phyloP scores from a whole-genome alignment of 1,140 invertebrate genomes.

The Zaprionus nigranus region DNA sequence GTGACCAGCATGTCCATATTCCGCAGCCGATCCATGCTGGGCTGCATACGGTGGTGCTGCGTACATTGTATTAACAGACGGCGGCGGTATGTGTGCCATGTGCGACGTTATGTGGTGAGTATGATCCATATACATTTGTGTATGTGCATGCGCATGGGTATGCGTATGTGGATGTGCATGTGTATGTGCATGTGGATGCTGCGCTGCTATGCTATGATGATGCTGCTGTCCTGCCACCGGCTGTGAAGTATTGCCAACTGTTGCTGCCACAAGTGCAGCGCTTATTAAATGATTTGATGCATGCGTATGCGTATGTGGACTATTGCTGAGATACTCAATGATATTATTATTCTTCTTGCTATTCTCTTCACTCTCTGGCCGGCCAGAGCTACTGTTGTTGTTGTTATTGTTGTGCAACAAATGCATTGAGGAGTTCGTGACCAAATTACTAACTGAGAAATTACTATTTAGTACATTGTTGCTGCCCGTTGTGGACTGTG shows the following conservation, averaged over 20 bases:
- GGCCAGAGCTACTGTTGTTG: conserved; percentile 15
- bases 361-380: conserved; percentile 19
- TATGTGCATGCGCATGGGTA: conserved; percentile 49
- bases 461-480: conserved; percentile 55
- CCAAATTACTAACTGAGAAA: conserved; percentile 74
- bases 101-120: conserved; percentile 54
- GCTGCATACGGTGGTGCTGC: conserved; percentile 33
- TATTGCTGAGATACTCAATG: conserved; percentile 51
- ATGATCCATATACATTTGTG: conserved; percentile 80
- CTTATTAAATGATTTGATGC: conserved; percentile 64
- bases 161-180: conserved; percentile 58
- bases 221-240: conserved; percentile 44
- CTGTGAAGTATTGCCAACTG: conserved; percentile 34
- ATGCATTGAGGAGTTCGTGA: conserved; percentile 39
- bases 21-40: conserved; percentile 49
- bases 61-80: conserved; percentile 67
- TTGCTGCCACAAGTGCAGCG: conserved; percentile 49
- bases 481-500: conserved; percentile 9
- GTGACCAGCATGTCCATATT: conserved; percentile 44
- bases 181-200: conserved; percentile 40
- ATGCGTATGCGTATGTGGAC: conserved; percentile 62
- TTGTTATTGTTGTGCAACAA: conserved; percentile 32
- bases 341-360: conserved; percentile 24
- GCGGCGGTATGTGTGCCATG: conserved; percentile 57
- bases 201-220: conserved; percentile 28